Evolutionary conservation across 2,113 vertebrate species (phyloP).

Genomic region (Eulacestoma nigropectus): DNA sequence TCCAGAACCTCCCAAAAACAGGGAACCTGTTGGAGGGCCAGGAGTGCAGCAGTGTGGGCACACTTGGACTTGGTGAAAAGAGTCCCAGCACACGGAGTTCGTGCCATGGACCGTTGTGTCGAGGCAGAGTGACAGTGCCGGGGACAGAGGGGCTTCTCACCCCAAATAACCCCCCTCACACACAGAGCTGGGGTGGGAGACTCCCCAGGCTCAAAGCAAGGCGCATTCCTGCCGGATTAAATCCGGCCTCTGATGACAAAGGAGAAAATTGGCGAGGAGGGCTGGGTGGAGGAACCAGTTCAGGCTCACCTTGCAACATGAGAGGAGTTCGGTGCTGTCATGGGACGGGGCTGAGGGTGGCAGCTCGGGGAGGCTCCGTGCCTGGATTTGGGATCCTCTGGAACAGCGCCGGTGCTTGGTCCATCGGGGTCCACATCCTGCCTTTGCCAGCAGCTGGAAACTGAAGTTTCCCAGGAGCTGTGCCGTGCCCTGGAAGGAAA

Average conservation of each 20-base stretch:
- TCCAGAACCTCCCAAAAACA: neutral
- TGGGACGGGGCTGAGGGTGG: neutral
- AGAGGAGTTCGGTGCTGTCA: neutral
- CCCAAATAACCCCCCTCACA: accelerated
- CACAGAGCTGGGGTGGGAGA: neutral
- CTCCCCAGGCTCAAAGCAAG: neutral
- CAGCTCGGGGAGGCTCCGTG: neutral
- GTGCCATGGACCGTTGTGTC: accelerated
- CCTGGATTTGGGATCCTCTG: accelerated
- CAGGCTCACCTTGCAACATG: conserved; percentile 59
- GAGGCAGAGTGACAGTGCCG: neutral
- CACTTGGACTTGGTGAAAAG: neutral
- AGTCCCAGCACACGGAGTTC: accelerated
- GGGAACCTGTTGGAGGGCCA: neutral
- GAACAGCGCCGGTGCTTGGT: accelerated
- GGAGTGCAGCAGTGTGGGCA: neutral
- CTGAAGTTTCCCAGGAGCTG: neutral
- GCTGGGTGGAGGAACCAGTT: conserved; percentile 62
- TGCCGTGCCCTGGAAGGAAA: neutral
- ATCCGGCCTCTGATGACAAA: conserved; percentile 41
- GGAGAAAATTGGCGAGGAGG: conserved; percentile 59
- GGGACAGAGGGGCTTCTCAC: neutral
- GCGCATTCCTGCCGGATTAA: conserved; percentile 59
- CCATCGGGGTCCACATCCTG: accelerated
- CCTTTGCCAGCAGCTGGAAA: neutral